Conservation (phyloP, 1,140 invertebrate species). For the Probaryconus sp. region DNA sequence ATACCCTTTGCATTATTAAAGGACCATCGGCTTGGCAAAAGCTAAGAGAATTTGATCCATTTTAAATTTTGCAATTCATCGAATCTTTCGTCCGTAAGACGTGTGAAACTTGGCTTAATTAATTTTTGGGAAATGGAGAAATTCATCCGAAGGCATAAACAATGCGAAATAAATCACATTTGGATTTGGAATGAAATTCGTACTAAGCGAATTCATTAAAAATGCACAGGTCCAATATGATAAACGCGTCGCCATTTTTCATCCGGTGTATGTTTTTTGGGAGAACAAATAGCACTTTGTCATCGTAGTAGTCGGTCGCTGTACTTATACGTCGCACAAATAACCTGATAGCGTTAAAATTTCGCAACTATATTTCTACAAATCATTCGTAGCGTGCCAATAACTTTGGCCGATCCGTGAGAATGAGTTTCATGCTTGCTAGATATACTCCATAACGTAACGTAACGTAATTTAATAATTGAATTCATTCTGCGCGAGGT, state of each 20-base stretch:
- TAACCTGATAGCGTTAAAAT: conserved; percentile 38
- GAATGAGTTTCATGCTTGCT: conserved; percentile 32
- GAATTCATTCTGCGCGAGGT: conserved; percentile 55
- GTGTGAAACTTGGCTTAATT: too few relatives aligned
- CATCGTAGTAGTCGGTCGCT: neutral
- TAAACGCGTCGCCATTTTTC: conserved; percentile 22
- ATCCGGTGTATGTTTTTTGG: conserved; percentile 19
- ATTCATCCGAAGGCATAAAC: neutral
- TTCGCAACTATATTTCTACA: conserved; percentile 26
- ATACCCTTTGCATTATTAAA: too few relatives aligned
- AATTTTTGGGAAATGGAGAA: too few relatives aligned
- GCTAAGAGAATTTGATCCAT: too few relatives aligned
- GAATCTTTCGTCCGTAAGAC: too few relatives aligned
- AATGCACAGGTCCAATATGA: conserved; percentile 1
- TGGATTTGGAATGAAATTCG: conserved; percentile 13
- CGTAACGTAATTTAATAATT: conserved; percentile 59
- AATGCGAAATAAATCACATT: neutral
- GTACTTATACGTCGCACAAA: conserved; percentile 26
- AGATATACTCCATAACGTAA: conserved; percentile 37
- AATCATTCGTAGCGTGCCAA: conserved; percentile 19
- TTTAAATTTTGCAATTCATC: too few relatives aligned
- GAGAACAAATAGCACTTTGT: conserved; percentile 23
- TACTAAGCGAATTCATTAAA: conserved; percentile 13
- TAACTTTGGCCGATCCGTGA: conserved; percentile 38
- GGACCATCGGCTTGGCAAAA: too few relatives aligned